phyloP scores from a whole-genome alignment of 2,797 vertebrate species.

The Acropternis orthonyx region DNA sequence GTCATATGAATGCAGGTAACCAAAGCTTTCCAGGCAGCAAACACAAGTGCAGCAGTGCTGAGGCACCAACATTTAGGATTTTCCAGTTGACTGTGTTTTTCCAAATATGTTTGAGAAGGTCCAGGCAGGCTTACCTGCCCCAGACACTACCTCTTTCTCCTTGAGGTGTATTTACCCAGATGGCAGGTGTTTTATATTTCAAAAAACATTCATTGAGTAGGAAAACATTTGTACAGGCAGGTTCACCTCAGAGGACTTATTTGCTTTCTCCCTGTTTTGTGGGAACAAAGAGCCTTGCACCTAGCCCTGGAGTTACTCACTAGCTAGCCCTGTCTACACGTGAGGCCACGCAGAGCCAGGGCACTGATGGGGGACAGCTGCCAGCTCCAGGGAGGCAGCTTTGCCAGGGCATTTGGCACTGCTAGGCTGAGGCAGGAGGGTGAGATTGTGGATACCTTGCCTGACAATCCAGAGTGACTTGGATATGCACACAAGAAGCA shows the following conservation, averaged over 20 bases:
- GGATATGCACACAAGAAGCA: neutral
- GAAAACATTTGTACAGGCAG: constrained; percentile 53
- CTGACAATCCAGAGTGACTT: neutral
- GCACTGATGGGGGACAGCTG: neutral
- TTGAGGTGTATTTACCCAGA: constrained; percentile 30
- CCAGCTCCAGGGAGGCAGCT: neutral
- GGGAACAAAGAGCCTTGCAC: neutral
- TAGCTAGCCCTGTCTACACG: neutral
- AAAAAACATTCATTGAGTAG: constrained; percentile 9
- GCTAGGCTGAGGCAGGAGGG: neutral
- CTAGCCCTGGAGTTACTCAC: neutral
- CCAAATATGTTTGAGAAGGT: constrained; percentile 5
- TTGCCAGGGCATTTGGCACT: neutral
- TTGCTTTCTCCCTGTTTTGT: constrained; percentile 8
- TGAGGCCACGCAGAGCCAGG: neutral
- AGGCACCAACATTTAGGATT: neutral
- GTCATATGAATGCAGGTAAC: neutral
- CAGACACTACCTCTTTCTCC: constrained; percentile 42
- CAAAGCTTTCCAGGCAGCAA: neutral
- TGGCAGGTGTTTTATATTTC: constrained; percentile 38
- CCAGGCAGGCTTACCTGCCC: constrained; percentile 15
- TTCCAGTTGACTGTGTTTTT: constrained; percentile 14
- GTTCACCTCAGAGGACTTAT: constrained; percentile 11
- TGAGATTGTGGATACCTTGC: neutral
- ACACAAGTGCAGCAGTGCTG: neutral